Evolutionary conservation across 2,888 invertebrate genomes (phyloP).

Genomic region (Acrobasis repandana): DNA sequence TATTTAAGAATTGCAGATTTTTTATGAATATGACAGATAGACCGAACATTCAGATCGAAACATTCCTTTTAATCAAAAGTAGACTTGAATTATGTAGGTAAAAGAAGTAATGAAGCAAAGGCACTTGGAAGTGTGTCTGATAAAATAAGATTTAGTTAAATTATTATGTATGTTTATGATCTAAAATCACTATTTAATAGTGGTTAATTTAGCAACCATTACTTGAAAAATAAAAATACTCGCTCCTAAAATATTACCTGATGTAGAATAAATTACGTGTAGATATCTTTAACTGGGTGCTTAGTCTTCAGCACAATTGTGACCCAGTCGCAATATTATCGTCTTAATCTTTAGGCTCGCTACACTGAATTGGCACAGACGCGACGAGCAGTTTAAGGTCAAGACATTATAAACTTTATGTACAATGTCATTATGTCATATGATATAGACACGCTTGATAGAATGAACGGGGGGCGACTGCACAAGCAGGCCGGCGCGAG

Average conservation of each 20-base stretch:
- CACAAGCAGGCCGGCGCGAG: too few relatives aligned
- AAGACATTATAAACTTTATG: too few relatives aligned
- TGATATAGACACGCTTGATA: too few relatives aligned
- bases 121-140: constrained; percentile 2
- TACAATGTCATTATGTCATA: too few relatives aligned
- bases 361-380: too few relatives aligned
- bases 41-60: background rate
- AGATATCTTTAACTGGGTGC: constrained; percentile 18
- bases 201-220: constrained; percentile 41
- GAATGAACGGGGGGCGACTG: too few relatives aligned
- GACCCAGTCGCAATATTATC: background rate
- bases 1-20: too few relatives aligned
- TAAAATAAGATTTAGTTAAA: constrained; percentile 10
- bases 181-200: constrained; percentile 55
- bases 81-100: background rate
- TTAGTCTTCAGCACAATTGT: background rate
- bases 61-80: constrained; percentile 4
- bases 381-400: too few relatives aligned
- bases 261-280: constrained; percentile 31
- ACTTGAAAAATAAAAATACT: constrained; percentile 26
- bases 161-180: constrained; percentile 30
- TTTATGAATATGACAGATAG: too few relatives aligned
- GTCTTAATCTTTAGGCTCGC: background rate
- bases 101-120: background rate
- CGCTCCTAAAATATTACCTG: constrained; percentile 56